A percentile compares a stretch with the other conserved stretches of the same genome.
phyloP scores from a whole-genome alignment of 2,888 invertebrate species.

The Phortica okadai region DNA sequence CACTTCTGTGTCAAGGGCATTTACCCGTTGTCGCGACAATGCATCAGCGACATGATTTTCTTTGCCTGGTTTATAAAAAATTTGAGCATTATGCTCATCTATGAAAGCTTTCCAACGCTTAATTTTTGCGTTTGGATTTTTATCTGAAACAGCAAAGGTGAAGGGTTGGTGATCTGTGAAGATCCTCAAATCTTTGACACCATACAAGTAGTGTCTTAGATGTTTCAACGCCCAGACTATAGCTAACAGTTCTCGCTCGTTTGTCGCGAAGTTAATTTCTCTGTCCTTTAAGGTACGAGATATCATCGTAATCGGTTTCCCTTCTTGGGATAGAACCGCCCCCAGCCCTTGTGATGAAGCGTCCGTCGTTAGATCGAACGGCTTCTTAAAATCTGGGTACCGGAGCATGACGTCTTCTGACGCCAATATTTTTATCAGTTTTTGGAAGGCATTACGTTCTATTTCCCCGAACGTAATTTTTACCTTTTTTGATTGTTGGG shows the following conservation, averaged over 20 bases:
- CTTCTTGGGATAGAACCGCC: slow-evolving; percentile 59
- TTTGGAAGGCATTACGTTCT: slow-evolving; percentile 31
- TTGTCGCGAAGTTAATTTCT: slow-evolving; percentile 31
- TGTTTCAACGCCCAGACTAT: slow-evolving; percentile 35
- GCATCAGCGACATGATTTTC: no score
- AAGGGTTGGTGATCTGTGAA: slow-evolving; percentile 31
- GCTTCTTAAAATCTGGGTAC: slow-evolving; percentile 39
- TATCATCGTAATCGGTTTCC: slow-evolving; percentile 38
- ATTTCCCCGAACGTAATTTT: slow-evolving; percentile 25
- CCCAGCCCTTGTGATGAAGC: slow-evolving; percentile 59
- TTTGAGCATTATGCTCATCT: no score
- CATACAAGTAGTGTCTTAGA: slow-evolving; percentile 34
- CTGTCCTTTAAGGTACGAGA: slow-evolving; percentile 28
- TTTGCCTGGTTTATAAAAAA: no score
- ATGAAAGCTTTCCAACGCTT: no score
- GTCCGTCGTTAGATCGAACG: slow-evolving; percentile 56
- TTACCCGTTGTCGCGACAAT: no score
- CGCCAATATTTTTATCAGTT: slow-evolving; percentile 24
- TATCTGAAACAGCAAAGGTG: not conserved
- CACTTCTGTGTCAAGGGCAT: no score
- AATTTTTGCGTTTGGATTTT: no score
- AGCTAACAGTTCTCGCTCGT: slow-evolving; percentile 35
- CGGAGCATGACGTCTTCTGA: slow-evolving; percentile 35
- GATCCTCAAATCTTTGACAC: slow-evolving; percentile 29
- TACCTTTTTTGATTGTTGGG: slow-evolving; percentile 22